Base-by-base conservation (phyloP, 2,113 vertebrate species). In the Callorhinus ursinus region DNA sequence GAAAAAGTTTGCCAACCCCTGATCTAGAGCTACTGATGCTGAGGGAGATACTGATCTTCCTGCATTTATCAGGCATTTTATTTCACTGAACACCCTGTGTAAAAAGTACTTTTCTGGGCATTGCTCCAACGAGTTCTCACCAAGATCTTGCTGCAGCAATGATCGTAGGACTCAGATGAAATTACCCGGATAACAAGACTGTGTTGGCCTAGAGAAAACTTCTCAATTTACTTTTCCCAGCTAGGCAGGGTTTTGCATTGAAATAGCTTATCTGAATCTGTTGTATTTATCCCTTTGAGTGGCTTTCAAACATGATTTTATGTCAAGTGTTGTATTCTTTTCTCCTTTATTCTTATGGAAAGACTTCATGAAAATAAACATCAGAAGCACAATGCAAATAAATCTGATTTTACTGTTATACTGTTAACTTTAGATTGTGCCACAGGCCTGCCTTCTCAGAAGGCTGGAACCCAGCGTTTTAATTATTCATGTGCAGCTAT, bases 51-150 rank as follows among this genome's bases (percentile, higher is more conserved):
- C 0, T 14, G 61, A 31, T 19, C n/a, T 89, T 65, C 21, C 57
- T 4, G 1, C 0, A 0, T 49, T 59, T 82, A 4, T 15, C 9
- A 51, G 19, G 31, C 77, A 42, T 51, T 72, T 76, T 10, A 24
- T 77, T 42, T 55, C 53, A 21, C 0, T 28, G 57, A 71, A 53
- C 19, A 8, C 16, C 16, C 33, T 55, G 0, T 61, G 31, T 18
- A 26, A 33, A 51, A 33, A 14, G 36, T 5, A 46, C 22, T 77
- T 80, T 90, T 59, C 89, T 39, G 12, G 57, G n/a, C 76, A 31
- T 31, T 28, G 21, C 51, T 90, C 26, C 33, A 22, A 0, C 16
- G 72, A 86, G 31, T 55, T 39, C 39, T 31, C 55, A 53, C n/a
- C 59, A 63, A n/a, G n/a, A 88, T 46, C 31, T 71, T 76, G 16